Base-by-base conservation (phyloP, 2,888 invertebrate genomes). In the Girardia tigrina region DNA sequence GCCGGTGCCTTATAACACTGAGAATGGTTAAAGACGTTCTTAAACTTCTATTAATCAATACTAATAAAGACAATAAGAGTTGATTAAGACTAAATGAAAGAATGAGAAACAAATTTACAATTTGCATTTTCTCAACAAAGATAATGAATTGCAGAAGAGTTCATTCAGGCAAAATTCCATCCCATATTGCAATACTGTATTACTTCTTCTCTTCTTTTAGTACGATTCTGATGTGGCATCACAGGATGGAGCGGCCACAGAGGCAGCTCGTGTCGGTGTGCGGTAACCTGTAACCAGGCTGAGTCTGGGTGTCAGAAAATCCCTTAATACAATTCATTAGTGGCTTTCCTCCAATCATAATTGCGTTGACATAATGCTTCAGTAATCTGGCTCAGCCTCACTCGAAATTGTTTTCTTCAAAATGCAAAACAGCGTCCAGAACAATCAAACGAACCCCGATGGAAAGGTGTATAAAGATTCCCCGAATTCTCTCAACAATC, bases 241-340 rank as follows among this genome's bases (percentile, higher is more conserved):
- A 56, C 56, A 8, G n/a, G 56, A 56, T 56, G 6, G 4, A 16
- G n/a, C 4, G 56, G n/a, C 8, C 23, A n/a, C 23, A n/a, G n/a
- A 8, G 4, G 4, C 20, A 20, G 56, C 23, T n/a, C 23, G 56
- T 8, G n/a, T 8, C 20, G n/a, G 56, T 56, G 56, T 56, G 4
- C 23, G 56, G 23, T n/a, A 56, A 56, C 56, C 56, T 56, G 56
- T 56, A 56, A 56, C 8, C 56, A 56, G 56, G 2, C 36, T 36
- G 56, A 56, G 56, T 56, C n/a, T 56, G 56, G 56, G 4, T 56
- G 56, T 56, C 20, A 56, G 56, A 56, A 56, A 56, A 56, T 56
- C n/a, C 56, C n/a, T 56, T 20, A 56, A n/a, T 56, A 56, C 56
- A 56, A 56, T 56, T n/a, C 56, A 56, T 56, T 56, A 56, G n/a